Base-by-base conservation (phyloP, 2,888 invertebrate genomes). In the Agrotis puta region DNA sequence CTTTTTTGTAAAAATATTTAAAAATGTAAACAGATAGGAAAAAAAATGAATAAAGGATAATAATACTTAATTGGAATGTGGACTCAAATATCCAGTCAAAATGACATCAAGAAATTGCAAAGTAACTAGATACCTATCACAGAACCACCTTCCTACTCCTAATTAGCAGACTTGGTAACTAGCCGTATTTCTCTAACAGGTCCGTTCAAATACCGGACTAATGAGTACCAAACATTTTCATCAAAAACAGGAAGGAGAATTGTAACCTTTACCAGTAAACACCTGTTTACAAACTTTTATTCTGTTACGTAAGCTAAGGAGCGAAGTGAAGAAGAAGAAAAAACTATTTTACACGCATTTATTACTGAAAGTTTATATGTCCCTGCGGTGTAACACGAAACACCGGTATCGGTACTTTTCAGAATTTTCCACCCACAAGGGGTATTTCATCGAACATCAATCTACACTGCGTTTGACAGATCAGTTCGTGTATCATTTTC, bases 401-500 rank as follows among this genome's bases (percentile, higher is more conserved):
- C 82, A 75, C 75, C 50, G 64, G 64, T 73, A 13, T 57, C 63
- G 51, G 53, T 67, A 70, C 72, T 57, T 39, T 73, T 65, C 45
- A 24, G 50, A 76, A 77, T 65, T 64, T 77, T 70, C 74, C 64
- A 72, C 69, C 82, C 89, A 88, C n/a, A 88, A 83, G 90, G 90
- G 85, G 84, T 87, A 78, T 86, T 83, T 79, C 81, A 61, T 65
- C 66, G 80, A 87, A 83, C 92, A 92, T 92, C 92, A 91, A 92
- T 92, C 92, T 89, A 87, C 85, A 88, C 84, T 88, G 86, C 84
- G 86, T 88, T 89, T 90, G 92, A 91, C 91, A 91, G 88, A 88
- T 90, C 79, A 80, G 81, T 89, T 71, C 84, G 80, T 87, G 87
- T 91, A 89, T 90, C 88, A 91, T 90, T 92, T 89, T 92, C 88